Conservation (phyloP, 2,797 vertebrate species). For the Etheostoma perlongum region DNA sequence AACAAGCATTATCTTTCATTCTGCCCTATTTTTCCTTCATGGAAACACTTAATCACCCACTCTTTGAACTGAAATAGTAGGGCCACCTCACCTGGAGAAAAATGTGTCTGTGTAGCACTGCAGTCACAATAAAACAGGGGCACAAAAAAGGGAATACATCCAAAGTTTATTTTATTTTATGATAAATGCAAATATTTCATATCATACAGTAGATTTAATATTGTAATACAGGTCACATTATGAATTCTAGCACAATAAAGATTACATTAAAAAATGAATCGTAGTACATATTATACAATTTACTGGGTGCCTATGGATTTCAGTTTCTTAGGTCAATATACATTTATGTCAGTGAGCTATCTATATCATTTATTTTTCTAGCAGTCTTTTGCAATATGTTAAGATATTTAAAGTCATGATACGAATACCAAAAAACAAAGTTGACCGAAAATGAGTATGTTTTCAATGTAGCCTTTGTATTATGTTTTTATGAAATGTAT, state of each 20-base stretch:
- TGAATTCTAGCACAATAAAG: conserved; percentile 1
- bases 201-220: background rate
- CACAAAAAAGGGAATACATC: conserved; percentile 15
- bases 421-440: background rate
- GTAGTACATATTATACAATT: background rate
- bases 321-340: conserved; percentile 17
- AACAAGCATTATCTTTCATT: conserved; percentile 75
- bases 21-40: conserved; percentile 77
- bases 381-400: background rate
- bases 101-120: background rate
- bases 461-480: conserved; percentile 1
- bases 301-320: conserved; percentile 11
- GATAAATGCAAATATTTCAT: conserved; percentile 31
- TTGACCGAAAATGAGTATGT: background rate
- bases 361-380: conserved; percentile 10
- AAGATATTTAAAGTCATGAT: background rate
- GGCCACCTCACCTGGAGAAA: conserved; percentile 24
- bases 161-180: conserved; percentile 49
- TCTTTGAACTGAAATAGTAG: conserved; percentile 45
- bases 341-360: conserved; percentile 30
- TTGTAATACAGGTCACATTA: conserved; percentile 10
- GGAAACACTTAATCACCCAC: conserved; percentile 75
- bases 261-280: conserved; percentile 6
- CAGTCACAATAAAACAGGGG: conserved; percentile 28
- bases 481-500: conserved; percentile 16